phyloP scores from a whole-genome alignment of 2,113 vertebrate genomes.

The Passer domesticus region DNA sequence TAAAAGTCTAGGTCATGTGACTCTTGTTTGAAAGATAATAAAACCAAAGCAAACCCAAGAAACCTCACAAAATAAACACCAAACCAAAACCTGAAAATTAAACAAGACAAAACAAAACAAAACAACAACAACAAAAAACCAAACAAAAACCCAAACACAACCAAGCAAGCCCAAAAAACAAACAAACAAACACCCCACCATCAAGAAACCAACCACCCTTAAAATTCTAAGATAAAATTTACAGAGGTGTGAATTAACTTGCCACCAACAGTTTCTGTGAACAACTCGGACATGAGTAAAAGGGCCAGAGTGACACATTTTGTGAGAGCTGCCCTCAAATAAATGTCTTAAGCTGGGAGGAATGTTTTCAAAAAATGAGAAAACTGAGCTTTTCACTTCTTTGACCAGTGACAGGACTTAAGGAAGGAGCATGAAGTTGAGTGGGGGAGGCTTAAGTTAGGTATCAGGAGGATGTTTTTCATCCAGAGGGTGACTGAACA shows the following conservation, averaged over 20 bases:
- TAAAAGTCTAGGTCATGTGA: neutral
- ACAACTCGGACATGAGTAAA: neutral
- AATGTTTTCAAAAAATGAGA: neutral
- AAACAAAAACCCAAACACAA: neutral
- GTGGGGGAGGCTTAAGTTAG: neutral
- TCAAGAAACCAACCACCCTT: neutral
- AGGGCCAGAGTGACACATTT: neutral
- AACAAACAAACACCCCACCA: neutral
- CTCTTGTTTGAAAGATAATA: neutral
- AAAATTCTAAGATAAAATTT: neutral
- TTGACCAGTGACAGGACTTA: neutral
- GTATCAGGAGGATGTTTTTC: neutral
- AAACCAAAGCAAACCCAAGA: neutral
- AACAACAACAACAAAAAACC: too few relatives aligned
- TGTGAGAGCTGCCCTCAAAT: neutral
- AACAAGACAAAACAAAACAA: neutral
- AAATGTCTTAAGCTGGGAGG: neutral
- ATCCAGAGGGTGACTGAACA: neutral
- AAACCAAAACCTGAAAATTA: neutral
- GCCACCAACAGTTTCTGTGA: neutral
- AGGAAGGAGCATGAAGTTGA: neutral
- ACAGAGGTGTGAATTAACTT: neutral
- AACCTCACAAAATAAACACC: accelerated
- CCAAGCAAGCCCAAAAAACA: accelerated
- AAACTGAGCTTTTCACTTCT: neutral